Evolutionary conservation across 2,888 invertebrate genomes (phyloP).

Genomic region (Homarus gammarus): DNA sequence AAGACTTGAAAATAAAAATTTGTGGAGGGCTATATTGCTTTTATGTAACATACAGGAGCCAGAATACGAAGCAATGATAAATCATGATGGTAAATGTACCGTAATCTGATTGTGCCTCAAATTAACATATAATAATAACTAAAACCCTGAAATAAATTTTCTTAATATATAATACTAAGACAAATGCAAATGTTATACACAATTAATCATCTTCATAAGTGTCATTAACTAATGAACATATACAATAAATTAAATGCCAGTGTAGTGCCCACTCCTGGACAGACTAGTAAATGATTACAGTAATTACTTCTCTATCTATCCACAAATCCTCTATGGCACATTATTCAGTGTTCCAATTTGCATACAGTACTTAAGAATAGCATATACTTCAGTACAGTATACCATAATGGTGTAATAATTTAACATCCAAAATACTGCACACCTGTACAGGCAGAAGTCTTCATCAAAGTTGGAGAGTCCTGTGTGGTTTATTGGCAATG

Average conservation of each 20-base stretch:
- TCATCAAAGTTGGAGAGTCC: no score
- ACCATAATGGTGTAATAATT: no score
- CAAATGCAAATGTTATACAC: conserved; percentile 4
- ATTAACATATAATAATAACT: no score
- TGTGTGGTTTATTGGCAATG: no score
- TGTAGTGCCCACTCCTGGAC: conserved; percentile 21
- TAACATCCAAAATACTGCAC: no score
- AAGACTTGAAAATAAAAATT: neutral
- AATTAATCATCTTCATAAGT: neutral
- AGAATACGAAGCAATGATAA: no score
- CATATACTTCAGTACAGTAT: no score
- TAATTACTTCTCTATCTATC: neutral
- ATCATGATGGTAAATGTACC: no score
- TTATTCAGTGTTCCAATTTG: conserved; percentile 33
- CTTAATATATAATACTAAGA: no score
- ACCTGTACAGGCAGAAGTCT: no score
- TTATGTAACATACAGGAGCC: neutral
- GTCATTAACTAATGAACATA: neutral
- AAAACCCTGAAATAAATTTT: no score
- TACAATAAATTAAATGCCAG: conserved; percentile 21
- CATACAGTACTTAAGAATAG: no score
- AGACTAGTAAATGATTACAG: neutral
- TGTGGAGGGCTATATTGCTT: neutral
- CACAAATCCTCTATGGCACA: conserved; percentile 30
- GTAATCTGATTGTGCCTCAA: neutral